Conservation (phyloP, 2,888 invertebrate genomes). For the Andricus curvator region DNA sequence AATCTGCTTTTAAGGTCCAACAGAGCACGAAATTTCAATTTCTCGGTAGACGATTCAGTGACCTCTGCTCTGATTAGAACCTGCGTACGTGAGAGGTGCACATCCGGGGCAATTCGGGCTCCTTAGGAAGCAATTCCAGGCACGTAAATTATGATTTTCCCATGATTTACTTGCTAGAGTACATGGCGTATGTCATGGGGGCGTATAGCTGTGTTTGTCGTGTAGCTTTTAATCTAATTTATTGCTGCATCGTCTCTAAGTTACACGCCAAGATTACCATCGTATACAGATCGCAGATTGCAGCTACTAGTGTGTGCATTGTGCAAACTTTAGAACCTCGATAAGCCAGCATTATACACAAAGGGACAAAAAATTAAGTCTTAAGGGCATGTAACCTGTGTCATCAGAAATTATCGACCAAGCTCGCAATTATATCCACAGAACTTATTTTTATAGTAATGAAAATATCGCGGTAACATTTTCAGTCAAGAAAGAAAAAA, state of each 20-base stretch:
- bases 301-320: constrained; percentile 10
- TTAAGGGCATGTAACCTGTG: neutral
- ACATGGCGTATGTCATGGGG: constrained; percentile 60
- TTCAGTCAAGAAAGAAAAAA: no score
- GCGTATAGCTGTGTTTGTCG: constrained; percentile 58
- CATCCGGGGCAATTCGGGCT: neutral
- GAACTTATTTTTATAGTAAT: no score
- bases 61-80: constrained; percentile 13
- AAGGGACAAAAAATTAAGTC: constrained; percentile 3
- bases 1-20: neutral
- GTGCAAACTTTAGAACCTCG: constrained; percentile 24
- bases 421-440: no score
- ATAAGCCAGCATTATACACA: neutral
- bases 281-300: constrained; percentile 46
- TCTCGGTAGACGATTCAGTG: constrained; percentile 19
- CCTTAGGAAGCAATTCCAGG: constrained; percentile 43
- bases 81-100: constrained; percentile 11
- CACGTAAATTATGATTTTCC: constrained; percentile 61
- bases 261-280: constrained; percentile 62
- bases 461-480: no score
- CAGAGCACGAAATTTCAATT: constrained; percentile 24
- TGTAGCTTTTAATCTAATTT: constrained; percentile 64
- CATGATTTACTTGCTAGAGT: constrained; percentile 60
- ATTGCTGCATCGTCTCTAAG: constrained; percentile 52
- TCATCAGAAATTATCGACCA: no score